Conservation (phyloP, 2,113 vertebrate genomes). For the Lasiurus cinereus region DNA sequence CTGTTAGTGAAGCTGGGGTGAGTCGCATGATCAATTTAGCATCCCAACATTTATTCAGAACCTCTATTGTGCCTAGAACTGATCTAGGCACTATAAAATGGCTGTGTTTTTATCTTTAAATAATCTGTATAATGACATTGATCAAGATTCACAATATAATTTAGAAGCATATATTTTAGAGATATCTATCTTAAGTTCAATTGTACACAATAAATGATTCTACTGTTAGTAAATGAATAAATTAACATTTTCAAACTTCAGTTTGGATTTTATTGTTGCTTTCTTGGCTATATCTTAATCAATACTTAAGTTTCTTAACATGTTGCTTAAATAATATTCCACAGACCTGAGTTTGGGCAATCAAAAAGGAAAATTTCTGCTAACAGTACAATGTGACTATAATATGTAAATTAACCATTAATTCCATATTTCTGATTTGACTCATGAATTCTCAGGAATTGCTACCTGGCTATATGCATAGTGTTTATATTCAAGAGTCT, state of each 20-base stretch:
- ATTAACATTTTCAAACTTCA: background rate
- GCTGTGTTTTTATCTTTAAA: background rate
- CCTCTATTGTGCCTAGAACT: background rate
- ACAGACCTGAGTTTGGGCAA: background rate
- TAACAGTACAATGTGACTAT: background rate
- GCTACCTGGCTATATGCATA: background rate
- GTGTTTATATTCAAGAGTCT: background rate
- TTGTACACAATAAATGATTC: background rate
- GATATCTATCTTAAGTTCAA: background rate
- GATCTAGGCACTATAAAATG: background rate
- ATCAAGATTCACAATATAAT: background rate
- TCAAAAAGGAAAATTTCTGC: background rate
- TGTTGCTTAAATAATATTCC: background rate
- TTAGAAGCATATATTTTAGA: background rate
- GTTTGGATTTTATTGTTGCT: background rate
- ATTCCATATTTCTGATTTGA: background rate
- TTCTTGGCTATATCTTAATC: background rate
- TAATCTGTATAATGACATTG: background rate
- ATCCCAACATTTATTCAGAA: background rate
- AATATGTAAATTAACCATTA: background rate
- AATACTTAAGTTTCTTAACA: background rate
- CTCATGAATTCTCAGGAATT: background rate
- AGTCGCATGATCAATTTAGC: background rate
- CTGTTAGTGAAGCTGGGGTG: background rate
- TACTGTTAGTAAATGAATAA: background rate